Evolutionary conservation across 2,113 vertebrate genomes (phyloP).

Genomic region (Microcebus tavaratra): DNA sequence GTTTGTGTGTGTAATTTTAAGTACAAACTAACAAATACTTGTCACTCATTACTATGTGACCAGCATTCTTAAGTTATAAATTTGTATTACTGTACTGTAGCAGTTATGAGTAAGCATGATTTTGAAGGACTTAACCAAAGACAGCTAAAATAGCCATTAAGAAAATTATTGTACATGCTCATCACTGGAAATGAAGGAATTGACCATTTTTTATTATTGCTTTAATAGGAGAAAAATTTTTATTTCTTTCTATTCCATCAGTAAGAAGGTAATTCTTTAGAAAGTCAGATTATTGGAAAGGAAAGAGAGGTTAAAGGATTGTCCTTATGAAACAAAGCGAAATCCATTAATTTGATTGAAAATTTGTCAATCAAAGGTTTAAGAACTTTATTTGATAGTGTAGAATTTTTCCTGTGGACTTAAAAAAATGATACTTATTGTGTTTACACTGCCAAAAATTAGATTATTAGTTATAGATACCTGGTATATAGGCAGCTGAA

Average conservation of each 20-base stretch:
- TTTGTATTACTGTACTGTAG: neutral
- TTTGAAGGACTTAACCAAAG: constrained; percentile 46
- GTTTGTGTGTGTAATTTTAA: neutral
- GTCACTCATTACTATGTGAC: neutral
- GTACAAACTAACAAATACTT: neutral
- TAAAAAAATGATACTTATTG: neutral
- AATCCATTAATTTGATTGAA: constrained; percentile 44
- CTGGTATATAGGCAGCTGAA: neutral
- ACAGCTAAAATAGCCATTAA: neutral
- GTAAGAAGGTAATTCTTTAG: neutral
- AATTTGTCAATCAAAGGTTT: neutral
- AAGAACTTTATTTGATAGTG: constrained; percentile 16
- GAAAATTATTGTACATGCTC: constrained; percentile 7
- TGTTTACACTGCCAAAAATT: neutral
- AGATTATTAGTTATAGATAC: neutral
- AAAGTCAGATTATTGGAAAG: constrained; percentile 33
- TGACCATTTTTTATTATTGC: neutral
- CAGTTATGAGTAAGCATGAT: neutral
- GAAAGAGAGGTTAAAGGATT: neutral
- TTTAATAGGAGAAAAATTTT: constrained; percentile 13
- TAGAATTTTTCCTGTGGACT: neutral
- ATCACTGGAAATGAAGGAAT: neutral
- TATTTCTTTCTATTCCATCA: neutral
- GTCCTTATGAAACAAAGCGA: neutral
- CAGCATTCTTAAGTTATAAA: neutral